Evolutionary conservation across 1,140 invertebrate species (phyloP), one percentile per base, ranked within the genome.

Genomic region (Drosophila rhopaloa): DNA sequence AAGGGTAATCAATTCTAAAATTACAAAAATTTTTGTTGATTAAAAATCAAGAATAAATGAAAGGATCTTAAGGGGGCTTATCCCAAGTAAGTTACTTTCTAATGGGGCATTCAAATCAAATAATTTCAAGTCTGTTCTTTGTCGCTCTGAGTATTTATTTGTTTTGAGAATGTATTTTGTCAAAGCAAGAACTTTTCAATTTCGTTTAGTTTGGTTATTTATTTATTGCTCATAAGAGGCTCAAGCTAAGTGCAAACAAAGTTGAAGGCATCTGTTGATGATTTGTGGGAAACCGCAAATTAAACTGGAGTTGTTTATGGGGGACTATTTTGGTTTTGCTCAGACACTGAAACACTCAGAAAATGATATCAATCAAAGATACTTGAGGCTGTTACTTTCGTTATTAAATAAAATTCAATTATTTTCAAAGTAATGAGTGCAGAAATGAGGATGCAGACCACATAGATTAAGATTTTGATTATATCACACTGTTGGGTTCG

Each of bases 1-100:
- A 63, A 66, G 43, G 11, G 8, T 5, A 66, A 63, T 14, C 14
- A 65, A 51, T 65, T 65, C 37, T 50, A 8, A 32, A 62, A 43
- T 37, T 50, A 14, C 6, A 7, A 50, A 65, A 35, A 19, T 65
- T 63, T 16, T 35, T 14, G 8, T 5, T 13, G 29, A 50, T 63
- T 35, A 19, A n/a, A 67, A 66, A 43, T 51, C 60, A 51, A 5
- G 11, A 43, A 16, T 51, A 24, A 41, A 27, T 10, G 16, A n/a
- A 14, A 2, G 6, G 11, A 24, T 19, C 46, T 13, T 16, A 35
- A 7, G 4, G n/a, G 27, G 46, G 13, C 3, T 11, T 24, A 32
- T n/a, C 6, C 11, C 27, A 4, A n/a, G 4, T 0, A 37, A 16
- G 10, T 51, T n/a, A 51, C 48, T 11, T 11, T 19, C 5, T 37